Percentiles rank a stretch among this genome's conserved stretches.
phyloP scores from a whole-genome alignment of 1,140 invertebrate genomes.

The Aphaenogaster floridana region DNA sequence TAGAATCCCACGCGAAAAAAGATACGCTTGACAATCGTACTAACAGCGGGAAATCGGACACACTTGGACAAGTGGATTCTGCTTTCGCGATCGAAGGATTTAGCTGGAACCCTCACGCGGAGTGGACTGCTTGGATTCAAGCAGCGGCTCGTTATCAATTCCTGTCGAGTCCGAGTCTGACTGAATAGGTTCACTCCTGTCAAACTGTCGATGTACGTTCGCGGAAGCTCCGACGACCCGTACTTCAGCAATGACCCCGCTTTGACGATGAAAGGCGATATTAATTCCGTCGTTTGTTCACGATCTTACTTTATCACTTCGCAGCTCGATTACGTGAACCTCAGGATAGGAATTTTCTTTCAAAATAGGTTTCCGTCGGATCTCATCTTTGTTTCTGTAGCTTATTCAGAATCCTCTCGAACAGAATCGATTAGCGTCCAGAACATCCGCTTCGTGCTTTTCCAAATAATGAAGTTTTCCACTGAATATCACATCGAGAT shows the following conservation, averaged over 20 bases:
- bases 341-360: not conserved
- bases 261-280: constrained; percentile 10
- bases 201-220: constrained; percentile 39
- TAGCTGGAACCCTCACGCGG: not conserved
- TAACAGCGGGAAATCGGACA: constrained; percentile 10
- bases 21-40: constrained; percentile 11
- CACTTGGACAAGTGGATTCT: constrained; percentile 5
- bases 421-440: constrained; percentile 32
- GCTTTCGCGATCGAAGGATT: constrained; percentile 14
- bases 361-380: not conserved
- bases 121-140: constrained; percentile 44
- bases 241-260: constrained; percentile 3
- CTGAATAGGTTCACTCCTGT: constrained; percentile 57
- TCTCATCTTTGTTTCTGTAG: not conserved
- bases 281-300: constrained; percentile 36
- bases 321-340: not conserved
- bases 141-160: constrained; percentile 56
- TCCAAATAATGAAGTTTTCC: constrained; percentile 37
- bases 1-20: not conserved
- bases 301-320: not conserved
- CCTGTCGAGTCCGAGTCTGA: constrained; percentile 46
- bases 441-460: not conserved
- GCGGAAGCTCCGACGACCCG: not conserved
- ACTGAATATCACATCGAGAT: constrained; percentile 25
- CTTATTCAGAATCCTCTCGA: constrained; percentile 11